phyloP scores from a whole-genome alignment of 1,140 invertebrate genomes.

The Thaumatotibia leucotreta region DNA sequence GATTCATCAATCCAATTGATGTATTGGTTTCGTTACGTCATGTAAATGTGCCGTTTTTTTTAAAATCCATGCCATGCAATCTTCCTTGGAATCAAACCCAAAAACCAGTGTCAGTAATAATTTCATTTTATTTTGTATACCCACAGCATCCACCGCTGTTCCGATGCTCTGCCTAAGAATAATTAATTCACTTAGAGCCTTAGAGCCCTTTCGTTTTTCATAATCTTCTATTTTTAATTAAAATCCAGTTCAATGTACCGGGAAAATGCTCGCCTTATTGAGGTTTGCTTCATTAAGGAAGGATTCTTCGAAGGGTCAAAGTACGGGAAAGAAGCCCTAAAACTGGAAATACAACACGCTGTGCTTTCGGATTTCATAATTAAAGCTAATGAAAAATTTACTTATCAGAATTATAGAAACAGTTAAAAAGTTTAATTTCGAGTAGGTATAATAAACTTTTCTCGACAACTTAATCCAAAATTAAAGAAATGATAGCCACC shows the following conservation, averaged over 20 bases:
- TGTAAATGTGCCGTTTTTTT: too few species aligned
- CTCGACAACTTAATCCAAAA: background rate
- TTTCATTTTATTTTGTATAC: background rate
- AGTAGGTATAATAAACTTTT: background rate
- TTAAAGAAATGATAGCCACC: background rate
- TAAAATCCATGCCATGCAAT: too few species aligned
- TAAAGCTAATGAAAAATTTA: too few species aligned
- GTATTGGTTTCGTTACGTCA: too few species aligned
- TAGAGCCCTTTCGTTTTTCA: background rate
- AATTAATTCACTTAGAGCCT: background rate
- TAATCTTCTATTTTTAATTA: background rate
- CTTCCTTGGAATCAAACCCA: too few species aligned
- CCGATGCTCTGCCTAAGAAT: background rate
- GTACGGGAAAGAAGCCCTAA: background rate
- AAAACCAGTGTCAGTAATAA: too few species aligned
- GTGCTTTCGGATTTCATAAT: background rate
- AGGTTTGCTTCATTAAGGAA: slow-evolving; percentile 1
- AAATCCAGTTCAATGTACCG: background rate
- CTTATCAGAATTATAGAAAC: too few species aligned
- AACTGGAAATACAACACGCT: background rate
- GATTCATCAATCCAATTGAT: too few species aligned
- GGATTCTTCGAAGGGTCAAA: background rate
- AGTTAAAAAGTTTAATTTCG: too few species aligned
- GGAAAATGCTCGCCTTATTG: background rate
- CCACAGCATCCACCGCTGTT: background rate